Percentiles rank a stretch among this genome's conserved stretches.
Evolutionary conservation across 2,888 invertebrate species (phyloP).

Genomic region (Mythimna pallens): DNA sequence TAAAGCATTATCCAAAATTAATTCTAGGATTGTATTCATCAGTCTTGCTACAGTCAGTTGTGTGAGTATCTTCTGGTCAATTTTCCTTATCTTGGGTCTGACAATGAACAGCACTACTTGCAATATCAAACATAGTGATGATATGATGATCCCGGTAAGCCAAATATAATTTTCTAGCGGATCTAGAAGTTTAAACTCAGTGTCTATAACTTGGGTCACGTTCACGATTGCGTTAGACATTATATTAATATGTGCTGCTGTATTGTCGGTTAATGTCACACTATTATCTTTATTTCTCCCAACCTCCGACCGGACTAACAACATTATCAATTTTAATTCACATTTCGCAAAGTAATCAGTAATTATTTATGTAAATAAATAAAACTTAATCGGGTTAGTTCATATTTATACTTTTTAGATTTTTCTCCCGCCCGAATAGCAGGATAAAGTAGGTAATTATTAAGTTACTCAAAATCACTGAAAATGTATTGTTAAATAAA

Average conservation of each 20-base stretch:
- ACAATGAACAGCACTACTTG: slow-evolving; percentile 70
- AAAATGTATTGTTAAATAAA: no score
- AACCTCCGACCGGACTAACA: background rate
- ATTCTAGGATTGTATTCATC: slow-evolving; percentile 73
- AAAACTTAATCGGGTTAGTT: no score
- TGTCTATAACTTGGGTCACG: background rate
- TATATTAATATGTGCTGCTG: background rate
- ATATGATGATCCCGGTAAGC: slow-evolving; percentile 73
- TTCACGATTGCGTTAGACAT: slow-evolving; percentile 11
- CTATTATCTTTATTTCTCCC: background rate
- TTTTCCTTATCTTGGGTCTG: slow-evolving; percentile 73
- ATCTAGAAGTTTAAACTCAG: background rate
- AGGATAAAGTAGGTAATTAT: no score
- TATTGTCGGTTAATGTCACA: background rate
- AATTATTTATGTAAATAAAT: no score
- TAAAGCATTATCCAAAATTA: slow-evolving; percentile 53
- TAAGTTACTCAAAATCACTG: no score
- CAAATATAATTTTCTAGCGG: background rate
- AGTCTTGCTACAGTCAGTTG: slow-evolving; percentile 77
- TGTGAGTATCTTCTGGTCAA: slow-evolving; percentile 77
- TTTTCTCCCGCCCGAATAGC: no score
- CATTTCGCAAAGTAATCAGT: no score
- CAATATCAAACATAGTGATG: slow-evolving; percentile 68
- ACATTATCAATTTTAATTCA: background rate
- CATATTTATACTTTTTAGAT: no score